A percentile compares a stretch with the other conserved stretches of the same genome.
Conservation (phyloP, 2,113 vertebrate genomes). For the Verasper variegatus region DNA sequence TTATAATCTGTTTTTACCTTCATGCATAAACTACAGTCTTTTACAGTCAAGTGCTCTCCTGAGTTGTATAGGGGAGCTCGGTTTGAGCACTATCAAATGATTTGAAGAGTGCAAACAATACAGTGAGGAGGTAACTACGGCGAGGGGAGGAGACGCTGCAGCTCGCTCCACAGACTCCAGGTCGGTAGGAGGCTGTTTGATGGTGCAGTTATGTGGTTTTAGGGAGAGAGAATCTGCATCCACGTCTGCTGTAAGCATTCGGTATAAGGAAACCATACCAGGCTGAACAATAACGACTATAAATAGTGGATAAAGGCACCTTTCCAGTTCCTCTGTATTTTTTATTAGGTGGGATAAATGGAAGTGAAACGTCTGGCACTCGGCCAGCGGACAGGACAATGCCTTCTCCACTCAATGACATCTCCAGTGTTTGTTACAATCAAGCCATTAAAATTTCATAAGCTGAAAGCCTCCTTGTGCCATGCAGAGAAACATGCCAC, state of each 20-base stretch:
- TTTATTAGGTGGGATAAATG: slow-evolving; percentile 13
- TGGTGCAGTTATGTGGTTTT: slow-evolving; percentile 21
- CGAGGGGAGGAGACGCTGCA: slow-evolving; percentile 39
- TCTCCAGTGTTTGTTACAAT: slow-evolving; percentile 63
- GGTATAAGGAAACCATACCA: slow-evolving; percentile 22
- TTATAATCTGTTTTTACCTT: slow-evolving; percentile 42
- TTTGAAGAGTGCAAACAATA: slow-evolving; percentile 34
- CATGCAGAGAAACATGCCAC: slow-evolving; percentile 36
- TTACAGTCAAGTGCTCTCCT: slow-evolving; percentile 29
- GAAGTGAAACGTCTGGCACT: slow-evolving; percentile 49
- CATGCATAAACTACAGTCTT: slow-evolving; percentile 36
- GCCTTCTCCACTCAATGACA: slow-evolving; percentile 47
- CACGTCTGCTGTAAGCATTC: background rate
- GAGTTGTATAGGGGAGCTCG: background rate
- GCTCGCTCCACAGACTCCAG: slow-evolving; percentile 34
- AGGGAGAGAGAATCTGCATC: slow-evolving; percentile 15
- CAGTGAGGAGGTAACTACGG: slow-evolving; percentile 45
- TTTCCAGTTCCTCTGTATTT: slow-evolving; percentile 12
- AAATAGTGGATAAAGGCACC: slow-evolving; percentile 12
- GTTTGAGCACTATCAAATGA: slow-evolving; percentile 31
- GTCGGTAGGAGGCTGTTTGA: slow-evolving; percentile 15
- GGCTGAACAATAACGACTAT: slow-evolving; percentile 21
- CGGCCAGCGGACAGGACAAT: slow-evolving; percentile 50
- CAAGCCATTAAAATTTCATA: slow-evolving; percentile 67
- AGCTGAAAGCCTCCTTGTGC: slow-evolving; percentile 43